These are phyloP conservation scores for Catamblyrhynchus diadema DNA, from an alignment of 2,797 vertebrate species.

Conservation along the genomic window DNA sequence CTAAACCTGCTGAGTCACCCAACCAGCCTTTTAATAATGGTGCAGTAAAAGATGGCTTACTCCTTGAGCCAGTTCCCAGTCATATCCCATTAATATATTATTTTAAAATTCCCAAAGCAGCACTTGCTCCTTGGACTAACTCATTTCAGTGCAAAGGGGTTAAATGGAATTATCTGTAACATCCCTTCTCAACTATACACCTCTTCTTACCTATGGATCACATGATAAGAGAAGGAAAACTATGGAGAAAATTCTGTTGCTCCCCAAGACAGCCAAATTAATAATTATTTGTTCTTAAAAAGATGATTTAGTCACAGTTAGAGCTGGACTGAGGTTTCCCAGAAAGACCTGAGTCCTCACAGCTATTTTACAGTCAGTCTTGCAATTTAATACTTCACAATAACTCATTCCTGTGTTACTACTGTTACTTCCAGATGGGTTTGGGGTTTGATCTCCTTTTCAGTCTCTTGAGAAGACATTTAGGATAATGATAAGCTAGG, in stretches of 20 bases:
- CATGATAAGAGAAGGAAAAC: not conserved
- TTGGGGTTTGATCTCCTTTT: not conserved
- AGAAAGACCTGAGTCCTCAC: not conserved
- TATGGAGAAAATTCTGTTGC: not conserved
- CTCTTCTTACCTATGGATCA: not conserved
- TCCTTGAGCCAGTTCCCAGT: not conserved
- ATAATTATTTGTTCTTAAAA: not conserved
- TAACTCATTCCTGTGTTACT: not conserved
- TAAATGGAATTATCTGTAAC: not conserved
- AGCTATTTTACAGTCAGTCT: not conserved
- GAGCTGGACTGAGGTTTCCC: not conserved
- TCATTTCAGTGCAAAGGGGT: not conserved
- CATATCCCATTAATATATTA: not conserved
- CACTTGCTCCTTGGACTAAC: not conserved
- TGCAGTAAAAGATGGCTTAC: not conserved
- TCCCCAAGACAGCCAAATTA: not conserved
- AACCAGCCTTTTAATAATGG: not conserved
- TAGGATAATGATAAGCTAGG: not conserved
- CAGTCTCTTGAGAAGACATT: not conserved
- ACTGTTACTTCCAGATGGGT: not conserved
- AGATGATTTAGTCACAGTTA: not conserved
- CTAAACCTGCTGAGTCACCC: not conserved
- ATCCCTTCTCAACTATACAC: not conserved
- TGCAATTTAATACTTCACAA: not conserved
- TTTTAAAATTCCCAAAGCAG: not conserved